Evolutionary conservation across 1,140 invertebrate species (phyloP).

Genomic region (Hydropsyche tenuis): DNA sequence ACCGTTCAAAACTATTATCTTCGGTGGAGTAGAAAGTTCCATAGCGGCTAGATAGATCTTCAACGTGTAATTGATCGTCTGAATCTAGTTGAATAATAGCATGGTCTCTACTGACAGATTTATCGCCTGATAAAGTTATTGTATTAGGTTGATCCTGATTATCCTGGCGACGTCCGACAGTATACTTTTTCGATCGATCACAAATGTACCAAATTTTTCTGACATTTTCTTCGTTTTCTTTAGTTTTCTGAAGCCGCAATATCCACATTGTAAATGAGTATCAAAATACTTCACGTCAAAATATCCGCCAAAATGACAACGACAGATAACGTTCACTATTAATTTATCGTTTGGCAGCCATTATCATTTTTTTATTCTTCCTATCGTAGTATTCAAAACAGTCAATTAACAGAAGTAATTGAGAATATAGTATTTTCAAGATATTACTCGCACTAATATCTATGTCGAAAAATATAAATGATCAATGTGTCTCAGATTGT

Average conservation of each 20-base stretch:
- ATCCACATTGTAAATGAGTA: not conserved
- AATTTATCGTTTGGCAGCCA: no score
- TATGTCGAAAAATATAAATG: not conserved
- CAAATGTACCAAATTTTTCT: not conserved
- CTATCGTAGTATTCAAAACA: no score
- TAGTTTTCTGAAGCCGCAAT: not conserved
- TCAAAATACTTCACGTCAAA: no score
- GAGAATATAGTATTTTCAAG: no score
- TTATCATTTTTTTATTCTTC: no score
- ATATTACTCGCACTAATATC: not conserved
- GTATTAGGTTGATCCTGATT: not conserved
- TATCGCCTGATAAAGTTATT: slow-evolving; percentile 60
- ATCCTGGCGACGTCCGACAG: not conserved
- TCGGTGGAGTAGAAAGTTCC: slow-evolving; percentile 58
- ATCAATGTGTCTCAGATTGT: no score
- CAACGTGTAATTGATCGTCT: slow-evolving; percentile 53
- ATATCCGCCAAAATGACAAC: no score
- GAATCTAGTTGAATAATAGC: slow-evolving; percentile 53
- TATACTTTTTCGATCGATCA: not conserved
- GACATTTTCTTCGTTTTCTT: not conserved
- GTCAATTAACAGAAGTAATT: no score
- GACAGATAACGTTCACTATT: no score
- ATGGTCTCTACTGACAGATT: slow-evolving; percentile 66
- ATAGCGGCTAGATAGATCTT: slow-evolving; percentile 64
- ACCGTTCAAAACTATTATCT: slow-evolving; percentile 50